Evolutionary conservation across 2,113 vertebrate species (phyloP), one percentile per base, ranked within the genome.

Genomic region (Gasterosteus nipponicus): DNA sequence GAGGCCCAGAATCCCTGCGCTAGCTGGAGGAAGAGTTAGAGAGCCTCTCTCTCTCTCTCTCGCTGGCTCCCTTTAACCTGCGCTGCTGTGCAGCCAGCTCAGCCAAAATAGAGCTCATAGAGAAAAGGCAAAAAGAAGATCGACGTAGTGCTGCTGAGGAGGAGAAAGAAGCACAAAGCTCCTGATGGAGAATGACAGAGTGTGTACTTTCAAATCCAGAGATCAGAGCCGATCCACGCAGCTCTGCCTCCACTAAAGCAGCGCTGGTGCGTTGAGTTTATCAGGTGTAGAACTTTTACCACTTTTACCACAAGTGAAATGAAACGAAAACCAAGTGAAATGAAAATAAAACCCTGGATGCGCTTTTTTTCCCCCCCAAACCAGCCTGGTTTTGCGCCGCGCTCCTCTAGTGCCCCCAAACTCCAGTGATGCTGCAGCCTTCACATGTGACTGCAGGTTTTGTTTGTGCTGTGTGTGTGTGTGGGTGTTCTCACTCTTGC

Each of bases 21-120:
- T 89, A 84, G 92, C 89, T 89, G 69, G 77, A 80, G 84, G 89
- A 89, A 89, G 91, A 93, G 92, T 90, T 85, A 75, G 90, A 93
- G 78, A 89, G 82, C 83, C 73, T 83, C 82, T 71, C 60, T 71
- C 82, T 71, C 69, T 69, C 53, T 69, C 63, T 77, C 47, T 72
- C 57, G 78, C 79, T 86, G 73, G 63, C 85, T 89, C 56, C 77
- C 79, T 87, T 87, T 83, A 91, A 89, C 92, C 86, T 88, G 77
- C 85, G 80, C 84, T 77, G 83, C 84, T 82, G 58, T 84, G 75
- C 66, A 87, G 86, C 85, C 85, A 80, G 75, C 86, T 89, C 85
- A 89, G 86, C 87, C 86, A 86, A 88, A 90, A 92, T 80, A 80
- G 82, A 83, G 81, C 77, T 89, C 56, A 73, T 86, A 53, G 66